Percentiles rank a stretch among this genome's conserved stretches.
phyloP scores from a whole-genome alignment of 2,888 invertebrate genomes.

The Oscheius sp. region DNA sequence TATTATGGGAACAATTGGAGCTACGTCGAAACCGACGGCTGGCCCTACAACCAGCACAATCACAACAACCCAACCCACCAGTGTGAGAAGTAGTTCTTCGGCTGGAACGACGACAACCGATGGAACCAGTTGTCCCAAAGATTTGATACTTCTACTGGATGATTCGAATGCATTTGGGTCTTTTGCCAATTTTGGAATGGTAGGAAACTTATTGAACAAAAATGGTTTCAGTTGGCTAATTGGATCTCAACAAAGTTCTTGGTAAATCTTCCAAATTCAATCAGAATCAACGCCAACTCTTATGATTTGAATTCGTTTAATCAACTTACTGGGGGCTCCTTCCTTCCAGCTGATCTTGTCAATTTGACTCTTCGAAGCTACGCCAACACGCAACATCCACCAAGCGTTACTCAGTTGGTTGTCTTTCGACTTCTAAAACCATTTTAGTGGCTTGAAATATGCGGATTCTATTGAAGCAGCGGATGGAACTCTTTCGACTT shows the following conservation, averaged over 20 bases:
- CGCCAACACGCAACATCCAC: too few species aligned
- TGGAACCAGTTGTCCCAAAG: background rate
- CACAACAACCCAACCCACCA: background rate
- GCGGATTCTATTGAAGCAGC: background rate
- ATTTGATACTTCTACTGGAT: conserved; percentile 11
- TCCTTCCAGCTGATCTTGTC: too few species aligned
- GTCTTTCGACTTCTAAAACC: too few species aligned
- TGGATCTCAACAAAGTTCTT: conserved; percentile 11
- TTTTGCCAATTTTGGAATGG: background rate
- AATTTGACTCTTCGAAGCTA: too few species aligned
- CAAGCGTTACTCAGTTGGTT: too few species aligned
- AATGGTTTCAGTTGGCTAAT: conserved; percentile 2
- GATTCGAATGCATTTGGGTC: background rate
- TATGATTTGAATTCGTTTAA: too few species aligned
- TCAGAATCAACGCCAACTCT: background rate
- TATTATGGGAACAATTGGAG: background rate
- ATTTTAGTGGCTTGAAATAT: too few species aligned
- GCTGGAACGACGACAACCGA: conserved; percentile 1
- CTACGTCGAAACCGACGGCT: background rate
- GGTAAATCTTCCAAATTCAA: background rate
- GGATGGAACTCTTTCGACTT: background rate
- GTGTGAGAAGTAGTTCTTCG: background rate
- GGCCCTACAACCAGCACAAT: background rate
- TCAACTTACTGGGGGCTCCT: too few species aligned
- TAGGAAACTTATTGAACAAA: background rate